Base-by-base conservation (phyloP, 2,113 vertebrate genomes). In the Corvus moneduloides region DNA sequence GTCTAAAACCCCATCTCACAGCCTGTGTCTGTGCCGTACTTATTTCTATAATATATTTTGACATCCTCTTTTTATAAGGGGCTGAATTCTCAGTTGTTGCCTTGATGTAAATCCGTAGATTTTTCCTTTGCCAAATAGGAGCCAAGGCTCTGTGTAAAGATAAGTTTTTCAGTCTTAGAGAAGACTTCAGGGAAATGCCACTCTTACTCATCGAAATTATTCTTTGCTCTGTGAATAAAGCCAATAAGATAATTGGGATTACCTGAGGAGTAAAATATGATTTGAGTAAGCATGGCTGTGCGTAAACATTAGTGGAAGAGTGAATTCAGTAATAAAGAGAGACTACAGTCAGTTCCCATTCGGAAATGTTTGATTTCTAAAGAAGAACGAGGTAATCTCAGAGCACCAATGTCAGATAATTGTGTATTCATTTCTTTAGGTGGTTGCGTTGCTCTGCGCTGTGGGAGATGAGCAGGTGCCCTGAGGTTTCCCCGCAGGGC, bases 341-440 rank as follows among this genome's bases (percentile, higher is more conserved):
- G 39, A 22, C 19, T 14, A 26, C 7, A 21, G 48, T 24, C 2
- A 5, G 27, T 39, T 81, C 68, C 61, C 48, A 10, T n/a, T 52
- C 16, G 18, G 63, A 78, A 67, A 77, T 3, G 9, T 68, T 61
- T 49, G 56, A 17, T 59, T 74, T 69, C 87, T 56, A 3, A 6
- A 19, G 72, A 26, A 32, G 37, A 30, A 16, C 2, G 30, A 54
- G 33, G 23, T 9, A 39, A 79, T 27, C 10, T 69, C 13, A 5
- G 44, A 71, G 67, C 46, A 61, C 35, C 74, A 15, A 2, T 26
- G 51, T 5, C 39, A 48, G 15, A 12, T 10, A 51, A 49, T 1
- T 44, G 46, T 0, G 0, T 43, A 3, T 56, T 69, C 2, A 0
- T 61, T 30, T 54, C 84, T 63, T 22, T 6, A 24, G 55, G 1